Percentiles rank a stretch among this genome's conserved stretches.
These are phyloP conservation scores for Ephialtes manifestator DNA, from an alignment of 2,888 invertebrate genomes.

Conservation along the genomic window DNA sequence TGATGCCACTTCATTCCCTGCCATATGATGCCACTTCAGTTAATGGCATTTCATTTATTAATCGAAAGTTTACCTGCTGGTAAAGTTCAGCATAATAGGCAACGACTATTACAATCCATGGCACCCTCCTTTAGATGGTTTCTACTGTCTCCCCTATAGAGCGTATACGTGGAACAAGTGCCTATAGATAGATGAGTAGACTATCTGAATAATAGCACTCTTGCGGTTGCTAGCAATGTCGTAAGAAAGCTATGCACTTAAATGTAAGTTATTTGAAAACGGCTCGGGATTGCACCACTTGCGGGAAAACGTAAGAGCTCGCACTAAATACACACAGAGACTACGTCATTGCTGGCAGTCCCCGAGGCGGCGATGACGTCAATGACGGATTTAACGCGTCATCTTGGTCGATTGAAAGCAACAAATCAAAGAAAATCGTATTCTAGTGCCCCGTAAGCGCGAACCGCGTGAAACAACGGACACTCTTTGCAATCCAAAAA, in stretches of 20 bases:
- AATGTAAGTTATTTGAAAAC: background rate
- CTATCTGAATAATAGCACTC: constrained; percentile 34
- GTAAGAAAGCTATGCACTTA: constrained; percentile 27
- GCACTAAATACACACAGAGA: constrained; percentile 18
- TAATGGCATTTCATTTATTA: constrained; percentile 13
- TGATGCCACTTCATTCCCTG: background rate
- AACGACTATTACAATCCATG: background rate
- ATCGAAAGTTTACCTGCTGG: background rate
- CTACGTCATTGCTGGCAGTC: background rate
- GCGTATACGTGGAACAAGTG: constrained; percentile 2
- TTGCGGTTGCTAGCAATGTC: constrained; percentile 4
- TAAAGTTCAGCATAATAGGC: constrained; percentile 6
- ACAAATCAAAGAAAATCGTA: constrained; percentile 32
- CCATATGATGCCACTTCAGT: background rate
- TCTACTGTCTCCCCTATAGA: constrained; percentile 8
- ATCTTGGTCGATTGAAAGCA: constrained; percentile 50
- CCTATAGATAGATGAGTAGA: background rate
- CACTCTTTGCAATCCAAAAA: background rate
- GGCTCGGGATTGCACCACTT: constrained; percentile 33
- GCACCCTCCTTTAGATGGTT: background rate
- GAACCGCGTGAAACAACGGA: background rate
- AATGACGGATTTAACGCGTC: constrained; percentile 62
- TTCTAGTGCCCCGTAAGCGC: background rate
- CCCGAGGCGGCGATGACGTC: constrained; percentile 57
- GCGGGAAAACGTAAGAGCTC: constrained; percentile 7